A percentile compares a stretch with the other conserved stretches of the same genome.
Conservation (phyloP, 2,113 vertebrate genomes). For the Hippocampus mohnikei region DNA sequence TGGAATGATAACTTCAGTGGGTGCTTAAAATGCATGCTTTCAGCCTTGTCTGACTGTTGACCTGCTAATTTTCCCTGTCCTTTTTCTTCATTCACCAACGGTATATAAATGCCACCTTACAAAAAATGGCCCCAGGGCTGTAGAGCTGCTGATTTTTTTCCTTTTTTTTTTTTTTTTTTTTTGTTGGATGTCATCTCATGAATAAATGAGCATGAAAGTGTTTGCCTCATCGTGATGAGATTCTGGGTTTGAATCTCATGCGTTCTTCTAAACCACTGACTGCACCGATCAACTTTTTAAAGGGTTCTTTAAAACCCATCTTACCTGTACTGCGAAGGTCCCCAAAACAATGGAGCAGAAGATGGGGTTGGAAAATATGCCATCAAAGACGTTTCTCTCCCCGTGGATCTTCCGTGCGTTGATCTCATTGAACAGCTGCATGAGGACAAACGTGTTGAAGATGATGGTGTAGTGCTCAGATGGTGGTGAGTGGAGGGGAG, state of each 20-base stretch:
- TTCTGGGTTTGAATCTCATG: no score
- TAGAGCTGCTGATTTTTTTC: no score
- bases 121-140: no score
- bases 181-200: no score
- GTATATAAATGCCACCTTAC: no score
- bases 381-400: constrained; percentile 81
- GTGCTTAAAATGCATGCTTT: background rate
- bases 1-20: background rate
- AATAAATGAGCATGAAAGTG: no score
- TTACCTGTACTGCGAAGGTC: constrained; percentile 77
- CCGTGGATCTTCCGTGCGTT: constrained; percentile 81
- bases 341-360: constrained; percentile 83
- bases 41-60: no score
- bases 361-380: constrained; percentile 81
- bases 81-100: no score
- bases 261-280: no score
- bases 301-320: constrained; percentile 1
- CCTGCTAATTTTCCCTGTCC: no score
- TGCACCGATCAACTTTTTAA: background rate
- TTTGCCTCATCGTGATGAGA: no score
- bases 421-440: constrained; percentile 87
- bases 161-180: no score
- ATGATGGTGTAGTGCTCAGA: constrained; percentile 85
- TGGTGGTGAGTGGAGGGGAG: constrained; percentile 82
- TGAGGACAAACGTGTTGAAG: constrained; percentile 80